phyloP scores from a whole-genome alignment of 2,888 invertebrate species.

The Caenorhabditis sp. region DNA sequence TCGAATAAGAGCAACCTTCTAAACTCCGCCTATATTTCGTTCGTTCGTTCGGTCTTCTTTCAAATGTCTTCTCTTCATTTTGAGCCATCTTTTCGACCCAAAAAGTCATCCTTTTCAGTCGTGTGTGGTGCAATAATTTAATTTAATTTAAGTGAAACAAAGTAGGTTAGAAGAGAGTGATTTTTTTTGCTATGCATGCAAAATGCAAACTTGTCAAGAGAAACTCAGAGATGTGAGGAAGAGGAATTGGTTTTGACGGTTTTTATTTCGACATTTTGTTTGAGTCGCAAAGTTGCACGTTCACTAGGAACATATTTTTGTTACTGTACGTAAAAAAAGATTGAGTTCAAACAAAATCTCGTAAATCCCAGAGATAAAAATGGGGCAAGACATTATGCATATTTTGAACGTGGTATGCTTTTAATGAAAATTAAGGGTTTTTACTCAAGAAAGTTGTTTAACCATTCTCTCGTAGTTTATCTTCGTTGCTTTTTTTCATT shows the following conservation, averaged over 20 bases:
- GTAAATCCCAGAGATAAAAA: background rate
- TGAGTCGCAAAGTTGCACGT: background rate
- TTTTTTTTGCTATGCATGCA: background rate
- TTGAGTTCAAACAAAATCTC: background rate
- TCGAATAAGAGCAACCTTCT: background rate
- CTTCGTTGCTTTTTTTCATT: conserved; percentile 5
- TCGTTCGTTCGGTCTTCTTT: background rate
- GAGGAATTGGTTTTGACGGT: background rate
- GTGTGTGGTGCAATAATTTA: background rate
- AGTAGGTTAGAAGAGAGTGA: background rate
- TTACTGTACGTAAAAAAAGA: no score
- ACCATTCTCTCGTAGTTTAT: background rate
- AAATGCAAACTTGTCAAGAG: background rate
- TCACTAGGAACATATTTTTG: no score
- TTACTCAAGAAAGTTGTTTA: no score
- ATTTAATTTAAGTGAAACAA: background rate
- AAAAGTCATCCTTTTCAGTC: background rate
- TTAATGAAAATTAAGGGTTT: no score
- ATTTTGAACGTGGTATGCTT: no score
- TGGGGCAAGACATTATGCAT: no score
- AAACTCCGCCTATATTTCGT: background rate
- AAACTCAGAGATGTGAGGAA: background rate
- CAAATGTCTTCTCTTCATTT: background rate
- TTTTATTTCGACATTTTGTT: background rate
- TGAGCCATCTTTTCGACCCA: background rate